Conservation (phyloP, 92 coral and sea anemone genomes). For the Plumapathes pennacea region DNA sequence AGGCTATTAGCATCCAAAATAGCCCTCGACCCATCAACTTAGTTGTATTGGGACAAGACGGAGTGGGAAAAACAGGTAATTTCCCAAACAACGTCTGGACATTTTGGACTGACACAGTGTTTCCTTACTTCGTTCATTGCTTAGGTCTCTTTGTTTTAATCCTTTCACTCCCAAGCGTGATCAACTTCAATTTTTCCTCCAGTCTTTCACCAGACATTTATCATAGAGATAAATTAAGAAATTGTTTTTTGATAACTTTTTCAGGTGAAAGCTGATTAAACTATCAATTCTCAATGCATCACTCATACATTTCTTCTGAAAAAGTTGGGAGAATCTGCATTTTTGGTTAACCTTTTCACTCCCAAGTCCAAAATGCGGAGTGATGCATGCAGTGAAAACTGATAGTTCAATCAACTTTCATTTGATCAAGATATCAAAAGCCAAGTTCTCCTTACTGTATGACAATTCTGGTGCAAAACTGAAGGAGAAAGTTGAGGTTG, state of each 20-base stretch:
- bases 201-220: too few species aligned
- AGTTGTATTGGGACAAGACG: constrained; percentile 86
- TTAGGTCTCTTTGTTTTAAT: not conserved
- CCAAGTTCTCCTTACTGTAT: not conserved
- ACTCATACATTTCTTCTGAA: too few species aligned
- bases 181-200: too few species aligned
- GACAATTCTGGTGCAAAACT: not conserved
- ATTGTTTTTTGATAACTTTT: too few species aligned
- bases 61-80: constrained; percentile 96
- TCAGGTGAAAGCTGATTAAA: too few species aligned
- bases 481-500: not conserved
- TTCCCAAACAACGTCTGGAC: not conserved
- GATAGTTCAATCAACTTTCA: too few species aligned
- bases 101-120: not conserved
- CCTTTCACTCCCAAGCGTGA: not conserved
- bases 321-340: too few species aligned
- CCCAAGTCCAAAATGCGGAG: too few species aligned
- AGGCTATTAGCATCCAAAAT: constrained; percentile 37
- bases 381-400: too few species aligned
- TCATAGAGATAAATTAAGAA: too few species aligned
- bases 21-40: constrained; percentile 57
- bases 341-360: too few species aligned
- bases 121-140: not conserved
- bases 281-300: too few species aligned
- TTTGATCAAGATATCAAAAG: not conserved